These are phyloP conservation scores for Drosophila gunungcola DNA, from an alignment of 1,140 invertebrate species.

Conservation along the genomic window DNA sequence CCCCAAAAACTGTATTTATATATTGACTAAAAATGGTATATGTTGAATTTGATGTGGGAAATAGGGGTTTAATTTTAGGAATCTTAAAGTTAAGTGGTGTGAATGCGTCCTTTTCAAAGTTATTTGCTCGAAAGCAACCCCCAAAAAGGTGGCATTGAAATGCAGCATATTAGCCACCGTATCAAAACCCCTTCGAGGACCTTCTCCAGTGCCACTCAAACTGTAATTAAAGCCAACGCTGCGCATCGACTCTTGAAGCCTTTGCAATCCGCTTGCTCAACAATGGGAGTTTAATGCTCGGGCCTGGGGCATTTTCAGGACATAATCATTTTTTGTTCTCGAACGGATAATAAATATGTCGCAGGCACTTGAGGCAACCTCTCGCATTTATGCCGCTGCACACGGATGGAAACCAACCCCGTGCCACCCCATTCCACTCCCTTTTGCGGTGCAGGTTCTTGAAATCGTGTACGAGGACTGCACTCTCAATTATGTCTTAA, in stretches of 20 bases:
- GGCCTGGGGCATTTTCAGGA: conserved; percentile 49
- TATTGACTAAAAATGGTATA: too few species aligned
- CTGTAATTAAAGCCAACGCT: conserved; percentile 62
- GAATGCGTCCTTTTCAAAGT: not conserved
- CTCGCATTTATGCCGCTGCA: conserved; percentile 56
- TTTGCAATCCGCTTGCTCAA: conserved; percentile 17
- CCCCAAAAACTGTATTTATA: too few species aligned
- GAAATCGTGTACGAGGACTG: conserved; percentile 56
- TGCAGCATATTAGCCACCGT: conserved; percentile 5
- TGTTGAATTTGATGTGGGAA: not conserved
- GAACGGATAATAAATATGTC: conserved; percentile 77
- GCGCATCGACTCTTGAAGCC: conserved; percentile 26
- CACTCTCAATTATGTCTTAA: conserved; percentile 84
- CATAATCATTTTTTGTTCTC: conserved; percentile 45
- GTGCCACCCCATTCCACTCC: conserved; percentile 2
- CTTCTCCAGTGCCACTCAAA: conserved; percentile 50
- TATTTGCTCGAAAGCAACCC: conserved; percentile 14
- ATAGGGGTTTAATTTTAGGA: not conserved
- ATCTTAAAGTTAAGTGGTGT: not conserved
- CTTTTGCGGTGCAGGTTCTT: conserved; percentile 53
- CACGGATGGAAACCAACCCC: conserved; percentile 22
- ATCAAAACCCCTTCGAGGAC: conserved; percentile 17
- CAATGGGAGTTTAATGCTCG: conserved; percentile 59
- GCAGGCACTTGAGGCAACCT: conserved; percentile 71
- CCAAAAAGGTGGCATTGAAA: not conserved